Base-by-base conservation (phyloP, 2,888 invertebrate genomes). In the Mylabris sibirica region DNA sequence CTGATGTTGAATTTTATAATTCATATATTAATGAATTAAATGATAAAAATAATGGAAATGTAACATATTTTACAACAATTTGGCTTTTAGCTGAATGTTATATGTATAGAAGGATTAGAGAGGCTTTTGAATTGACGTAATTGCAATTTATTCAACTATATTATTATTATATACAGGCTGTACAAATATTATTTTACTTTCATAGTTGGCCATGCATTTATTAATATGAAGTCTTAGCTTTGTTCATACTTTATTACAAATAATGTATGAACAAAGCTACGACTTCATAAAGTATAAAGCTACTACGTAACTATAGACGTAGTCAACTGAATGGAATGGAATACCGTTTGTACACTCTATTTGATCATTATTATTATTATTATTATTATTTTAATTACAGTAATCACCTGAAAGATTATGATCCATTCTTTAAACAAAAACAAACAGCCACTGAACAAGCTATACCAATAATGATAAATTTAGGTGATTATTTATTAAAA, bases 11-110 rank as follows among this genome's bases (percentile, higher is more conserved):
- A 9, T 81, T 87, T 61, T 97, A 96, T 92, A 96, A 96, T 83
- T 76, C 87, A 2, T 92, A 90, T 78, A 83, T 94, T 57, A 79
- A 83, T n/a, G 81, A 89, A 79, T 81, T 79, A 68, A 72, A 77
- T 11, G 68, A 75, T 8, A 74, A 76, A 62, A 78, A 80, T 30
- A 30, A 0, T 38, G 80, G 80, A 8, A 75, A 76, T 59, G 73
- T 79, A 1, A 83, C 87, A 0, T 93, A 93, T 81, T 64, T 44
- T 3, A 6, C n/a, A 17, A 89, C 92, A 34, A 87, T 90, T 0
- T 99, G 98, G 98, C 87, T 99, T 0, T 93, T 95, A 79, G 89
- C 91, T 0, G 99, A 99, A 84, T 97, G 97, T 80, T 98, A 97
- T 82, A 90, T 98, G 86, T 99, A 98, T 75, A 87, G 93, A 60